Evolutionary conservation across 2,797 vertebrate species (phyloP).

Genomic region (Margarornis squamiger): DNA sequence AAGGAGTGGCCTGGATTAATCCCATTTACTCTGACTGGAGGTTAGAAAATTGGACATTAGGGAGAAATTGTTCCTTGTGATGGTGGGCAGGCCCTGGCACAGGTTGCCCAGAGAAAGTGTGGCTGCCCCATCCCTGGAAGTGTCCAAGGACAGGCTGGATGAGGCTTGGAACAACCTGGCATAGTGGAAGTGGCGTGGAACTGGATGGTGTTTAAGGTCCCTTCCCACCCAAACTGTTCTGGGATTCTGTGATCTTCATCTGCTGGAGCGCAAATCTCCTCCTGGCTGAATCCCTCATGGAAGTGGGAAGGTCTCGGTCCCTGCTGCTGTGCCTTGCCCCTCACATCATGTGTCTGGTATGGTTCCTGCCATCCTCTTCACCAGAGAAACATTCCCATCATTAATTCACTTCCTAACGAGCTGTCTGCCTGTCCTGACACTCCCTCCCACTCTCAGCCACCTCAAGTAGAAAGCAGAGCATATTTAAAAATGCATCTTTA

Average conservation of each 20-base stretch:
- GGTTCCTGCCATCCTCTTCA: neutral
- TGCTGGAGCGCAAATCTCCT: neutral
- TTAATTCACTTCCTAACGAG: slow-evolving; percentile 16
- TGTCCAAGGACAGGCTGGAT: accelerated
- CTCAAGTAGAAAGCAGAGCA: neutral
- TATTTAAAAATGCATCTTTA: neutral
- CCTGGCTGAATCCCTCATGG: neutral
- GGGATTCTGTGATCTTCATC: neutral
- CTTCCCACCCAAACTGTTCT: neutral
- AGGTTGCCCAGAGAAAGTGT: neutral
- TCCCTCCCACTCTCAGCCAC: slow-evolving; percentile 27
- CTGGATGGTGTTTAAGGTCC: neutral
- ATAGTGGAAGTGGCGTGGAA: neutral
- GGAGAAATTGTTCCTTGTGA: neutral
- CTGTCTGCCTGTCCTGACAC: slow-evolving; percentile 25
- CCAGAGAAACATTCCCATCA: neutral
- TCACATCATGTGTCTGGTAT: neutral
- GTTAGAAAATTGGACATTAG: accelerated
- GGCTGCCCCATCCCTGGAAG: neutral
- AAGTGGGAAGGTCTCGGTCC: neutral
- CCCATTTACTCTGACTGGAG: neutral
- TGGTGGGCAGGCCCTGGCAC: neutral
- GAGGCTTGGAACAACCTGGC: neutral
- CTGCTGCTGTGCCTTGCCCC: neutral
- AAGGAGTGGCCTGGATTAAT: accelerated